phyloP scores from a whole-genome alignment of 2,113 vertebrate species.

The Copsychus sechellarum region DNA sequence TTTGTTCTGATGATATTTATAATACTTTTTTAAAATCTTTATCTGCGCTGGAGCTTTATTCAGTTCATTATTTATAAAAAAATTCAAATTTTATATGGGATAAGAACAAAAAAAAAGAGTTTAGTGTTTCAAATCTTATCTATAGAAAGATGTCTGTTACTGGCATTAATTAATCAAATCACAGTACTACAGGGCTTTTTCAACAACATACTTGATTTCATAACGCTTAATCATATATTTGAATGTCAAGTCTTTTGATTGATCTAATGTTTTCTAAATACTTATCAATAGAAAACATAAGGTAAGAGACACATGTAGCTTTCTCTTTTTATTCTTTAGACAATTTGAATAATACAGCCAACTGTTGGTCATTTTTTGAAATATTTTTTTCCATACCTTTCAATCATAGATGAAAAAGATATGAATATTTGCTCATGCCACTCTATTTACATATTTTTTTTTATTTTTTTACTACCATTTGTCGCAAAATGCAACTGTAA shows the following conservation, averaged over 20 bases:
- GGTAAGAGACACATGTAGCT: background rate
- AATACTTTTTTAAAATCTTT: background rate
- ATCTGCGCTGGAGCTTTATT: background rate
- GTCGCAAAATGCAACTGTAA: background rate
- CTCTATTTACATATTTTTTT: background rate
- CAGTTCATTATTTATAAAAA: background rate
- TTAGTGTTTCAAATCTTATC: background rate
- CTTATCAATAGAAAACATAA: background rate
- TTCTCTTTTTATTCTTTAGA: background rate
- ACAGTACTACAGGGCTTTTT: background rate
- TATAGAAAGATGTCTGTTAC: background rate
- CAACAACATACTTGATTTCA: background rate
- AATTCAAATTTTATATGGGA: background rate
- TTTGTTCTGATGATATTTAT: background rate
- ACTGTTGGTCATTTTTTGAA: background rate
- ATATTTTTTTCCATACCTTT: background rate
- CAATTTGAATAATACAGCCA: background rate
- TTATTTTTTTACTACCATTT: too few relatives aligned
- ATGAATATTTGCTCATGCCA: background rate
- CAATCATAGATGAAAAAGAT: background rate
- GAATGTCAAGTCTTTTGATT: background rate
- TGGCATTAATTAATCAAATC: background rate
- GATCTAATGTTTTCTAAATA: background rate
- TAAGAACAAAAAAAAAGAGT: background rate
- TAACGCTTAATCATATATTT: background rate